These are phyloP conservation scores for Nanorana parkeri DNA, from an alignment of 2,113 vertebrate genomes.

Conservation along the genomic window DNA sequence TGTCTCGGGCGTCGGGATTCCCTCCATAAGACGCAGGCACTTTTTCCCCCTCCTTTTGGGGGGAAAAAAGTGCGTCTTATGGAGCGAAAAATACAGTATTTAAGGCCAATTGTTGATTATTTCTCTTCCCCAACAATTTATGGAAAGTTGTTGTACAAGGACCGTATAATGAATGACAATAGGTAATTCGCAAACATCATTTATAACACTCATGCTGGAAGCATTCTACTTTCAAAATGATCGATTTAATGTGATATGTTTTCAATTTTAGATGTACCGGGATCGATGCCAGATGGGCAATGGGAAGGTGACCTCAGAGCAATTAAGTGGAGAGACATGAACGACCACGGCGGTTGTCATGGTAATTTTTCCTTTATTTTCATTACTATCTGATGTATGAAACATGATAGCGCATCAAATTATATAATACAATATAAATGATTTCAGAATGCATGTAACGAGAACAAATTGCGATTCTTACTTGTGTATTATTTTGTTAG, in stretches of 20 bases:
- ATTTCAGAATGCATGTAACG: too few relatives aligned
- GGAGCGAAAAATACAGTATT: too few relatives aligned
- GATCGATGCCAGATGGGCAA: conserved; percentile 68
- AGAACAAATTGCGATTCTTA: too few relatives aligned
- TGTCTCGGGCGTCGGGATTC: too few relatives aligned
- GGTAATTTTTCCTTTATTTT: conserved; percentile 62
- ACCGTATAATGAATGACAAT: neutral
- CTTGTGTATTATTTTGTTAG: too few relatives aligned
- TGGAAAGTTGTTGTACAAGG: too few relatives aligned
- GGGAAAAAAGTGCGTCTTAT: too few relatives aligned
- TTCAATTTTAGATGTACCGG: conserved; percentile 67
- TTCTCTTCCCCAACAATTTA: too few relatives aligned
- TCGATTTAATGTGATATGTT: neutral
- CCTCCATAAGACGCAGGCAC: too few relatives aligned
- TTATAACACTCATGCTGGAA: neutral
- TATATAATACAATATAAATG: too few relatives aligned
- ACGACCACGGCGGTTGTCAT: conserved; percentile 70
- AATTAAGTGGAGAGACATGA: conserved; percentile 71
- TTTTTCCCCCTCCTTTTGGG: too few relatives aligned
- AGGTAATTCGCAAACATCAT: neutral
- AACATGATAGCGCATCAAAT: neutral
- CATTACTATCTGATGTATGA: neutral
- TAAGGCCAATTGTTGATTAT: too few relatives aligned
- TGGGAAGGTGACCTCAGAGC: conserved; percentile 71
- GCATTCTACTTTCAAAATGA: neutral